Evolutionary conservation across 2,113 vertebrate species (phyloP).

Genomic region (Ameiurus melas): DNA sequence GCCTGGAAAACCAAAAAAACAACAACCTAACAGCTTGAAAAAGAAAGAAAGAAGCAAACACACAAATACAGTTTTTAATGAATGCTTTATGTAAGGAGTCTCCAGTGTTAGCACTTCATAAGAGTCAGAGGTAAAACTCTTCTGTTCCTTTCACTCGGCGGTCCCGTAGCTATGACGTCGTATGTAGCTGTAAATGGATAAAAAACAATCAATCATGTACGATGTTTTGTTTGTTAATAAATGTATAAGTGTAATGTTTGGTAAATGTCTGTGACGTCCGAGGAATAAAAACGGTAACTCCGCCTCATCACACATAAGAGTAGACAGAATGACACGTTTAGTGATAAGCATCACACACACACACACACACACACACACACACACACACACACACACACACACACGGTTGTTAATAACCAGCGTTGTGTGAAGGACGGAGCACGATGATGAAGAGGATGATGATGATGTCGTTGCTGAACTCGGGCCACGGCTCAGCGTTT

Average conservation of each 20-base stretch:
- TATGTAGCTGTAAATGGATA: too few species aligned
- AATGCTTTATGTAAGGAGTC: neutral
- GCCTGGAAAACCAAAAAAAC: too few species aligned
- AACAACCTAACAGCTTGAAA: neutral
- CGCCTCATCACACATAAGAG: neutral
- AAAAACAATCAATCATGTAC: too few species aligned
- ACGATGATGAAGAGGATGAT: neutral
- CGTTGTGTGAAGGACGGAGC: slow-evolving; percentile 15
- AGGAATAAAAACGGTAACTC: too few species aligned
- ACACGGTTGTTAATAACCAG: neutral
- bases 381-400: too few species aligned
- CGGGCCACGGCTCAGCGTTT: neutral
- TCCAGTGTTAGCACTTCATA: neutral
- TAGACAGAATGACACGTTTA: neutral
- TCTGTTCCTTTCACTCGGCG: neutral
- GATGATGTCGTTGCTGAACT: neutral
- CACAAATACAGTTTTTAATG: too few species aligned
- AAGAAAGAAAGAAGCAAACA: too few species aligned
- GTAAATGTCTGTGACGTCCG: neutral
- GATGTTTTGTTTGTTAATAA: neutral
- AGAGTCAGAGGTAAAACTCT: too few species aligned
- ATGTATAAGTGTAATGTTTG: neutral
- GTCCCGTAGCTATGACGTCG: too few species aligned
- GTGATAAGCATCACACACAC: neutral
- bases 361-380: neutral